Evolutionary conservation across 2,888 invertebrate species (phyloP).

Genomic region (Harpagoxenus sublaevis): DNA sequence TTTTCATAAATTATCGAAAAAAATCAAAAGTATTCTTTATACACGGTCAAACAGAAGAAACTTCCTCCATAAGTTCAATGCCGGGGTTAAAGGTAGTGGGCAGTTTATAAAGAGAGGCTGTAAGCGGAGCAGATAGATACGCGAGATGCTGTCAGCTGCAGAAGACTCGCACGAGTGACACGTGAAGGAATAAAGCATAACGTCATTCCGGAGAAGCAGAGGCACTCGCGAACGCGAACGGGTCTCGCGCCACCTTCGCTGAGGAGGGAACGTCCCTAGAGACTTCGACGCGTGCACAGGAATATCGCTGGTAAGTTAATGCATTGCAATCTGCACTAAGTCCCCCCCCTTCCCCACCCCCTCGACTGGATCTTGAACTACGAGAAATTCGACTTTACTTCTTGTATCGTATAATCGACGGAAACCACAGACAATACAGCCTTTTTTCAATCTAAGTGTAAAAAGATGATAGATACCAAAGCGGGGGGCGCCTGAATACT

Average conservation of each 20-base stretch:
- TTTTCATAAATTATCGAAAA: neutral
- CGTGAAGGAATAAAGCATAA: slow-evolving; percentile 27
- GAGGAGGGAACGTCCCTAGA: slow-evolving; percentile 56
- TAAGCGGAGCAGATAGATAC: neutral
- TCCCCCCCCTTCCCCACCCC: no score
- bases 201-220: neutral
- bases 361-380: neutral
- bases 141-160: neutral
- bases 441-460: neutral
- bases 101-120: neutral
- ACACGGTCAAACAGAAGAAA: neutral
- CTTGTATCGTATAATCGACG: no score
- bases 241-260: slow-evolving; percentile 4
- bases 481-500: no score
- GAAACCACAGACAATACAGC: no score
- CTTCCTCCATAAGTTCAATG: neutral
- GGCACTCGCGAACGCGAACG: neutral
- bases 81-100: neutral
- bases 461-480: neutral
- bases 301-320: slow-evolving; percentile 63
- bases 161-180: neutral
- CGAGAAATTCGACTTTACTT: neutral
- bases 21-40: neutral
- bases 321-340: neutral
- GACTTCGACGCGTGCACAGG: slow-evolving; percentile 71